phyloP scores from a whole-genome alignment of 1,140 invertebrate species.

The Drosophila lowei region DNA sequence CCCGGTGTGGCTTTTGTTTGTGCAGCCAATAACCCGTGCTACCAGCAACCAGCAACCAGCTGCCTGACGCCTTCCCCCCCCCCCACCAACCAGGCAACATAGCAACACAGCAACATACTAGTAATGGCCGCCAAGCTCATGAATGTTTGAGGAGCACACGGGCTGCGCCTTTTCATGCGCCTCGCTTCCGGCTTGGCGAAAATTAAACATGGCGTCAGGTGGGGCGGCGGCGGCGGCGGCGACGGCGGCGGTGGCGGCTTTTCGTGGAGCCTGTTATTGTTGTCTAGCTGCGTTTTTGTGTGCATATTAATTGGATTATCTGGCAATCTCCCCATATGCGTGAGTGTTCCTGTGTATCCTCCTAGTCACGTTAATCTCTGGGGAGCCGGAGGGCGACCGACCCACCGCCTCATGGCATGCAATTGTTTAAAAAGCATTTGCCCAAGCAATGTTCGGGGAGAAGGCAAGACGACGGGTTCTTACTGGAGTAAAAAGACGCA shows the following conservation, averaged over 20 bases:
- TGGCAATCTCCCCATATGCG: conserved; percentile 43
- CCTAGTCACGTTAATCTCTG: conserved; percentile 73
- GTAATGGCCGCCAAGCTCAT: conserved; percentile 48
- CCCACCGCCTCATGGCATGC: conserved; percentile 53
- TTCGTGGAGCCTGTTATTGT: conserved; percentile 32
- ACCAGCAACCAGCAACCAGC: conserved; percentile 15
- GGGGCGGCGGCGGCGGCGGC: neutral
- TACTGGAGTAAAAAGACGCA: conserved; percentile 58
- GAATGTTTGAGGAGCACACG: conserved; percentile 39
- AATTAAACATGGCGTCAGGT: conserved; percentile 50
- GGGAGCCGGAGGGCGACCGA: conserved; percentile 30
- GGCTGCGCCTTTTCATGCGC: conserved; percentile 24
- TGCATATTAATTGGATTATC: conserved; percentile 81
- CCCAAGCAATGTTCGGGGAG: neutral
- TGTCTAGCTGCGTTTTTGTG: conserved; percentile 70
- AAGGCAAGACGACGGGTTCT: conserved; percentile 10
- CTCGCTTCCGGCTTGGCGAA: conserved; percentile 41
- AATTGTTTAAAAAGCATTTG: conserved; percentile 81
- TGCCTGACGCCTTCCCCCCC: conserved; percentile 11
- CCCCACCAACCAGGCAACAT: neutral
- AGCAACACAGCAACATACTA: neutral
- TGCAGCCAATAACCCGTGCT: conserved; percentile 39
- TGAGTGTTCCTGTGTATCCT: neutral
- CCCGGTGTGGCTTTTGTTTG: conserved; percentile 25
- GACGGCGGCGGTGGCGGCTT: neutral